Evolutionary conservation across 2,113 vertebrate species (phyloP).

Genomic region (Ictalurus furcatus): DNA sequence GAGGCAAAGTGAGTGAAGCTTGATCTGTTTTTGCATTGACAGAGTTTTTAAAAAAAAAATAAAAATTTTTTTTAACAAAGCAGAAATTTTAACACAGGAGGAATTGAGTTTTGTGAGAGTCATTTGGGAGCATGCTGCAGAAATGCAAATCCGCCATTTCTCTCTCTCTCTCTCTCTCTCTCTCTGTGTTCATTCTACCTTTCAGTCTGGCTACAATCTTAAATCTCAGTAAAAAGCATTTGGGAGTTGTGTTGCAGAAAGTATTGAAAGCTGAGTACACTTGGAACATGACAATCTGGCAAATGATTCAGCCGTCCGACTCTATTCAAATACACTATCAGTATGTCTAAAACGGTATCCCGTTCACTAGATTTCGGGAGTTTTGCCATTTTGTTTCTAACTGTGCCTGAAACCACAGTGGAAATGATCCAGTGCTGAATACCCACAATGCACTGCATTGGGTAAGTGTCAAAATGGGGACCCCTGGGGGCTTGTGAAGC

Average conservation of each 20-base stretch:
- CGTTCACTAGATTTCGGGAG: neutral
- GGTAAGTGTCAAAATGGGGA: neutral
- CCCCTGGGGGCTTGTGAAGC: neutral
- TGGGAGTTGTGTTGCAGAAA: constrained; percentile 5
- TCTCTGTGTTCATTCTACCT: neutral
- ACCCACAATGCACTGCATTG: constrained; percentile 9
- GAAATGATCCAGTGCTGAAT: constrained; percentile 8
- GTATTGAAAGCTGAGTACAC: neutral
- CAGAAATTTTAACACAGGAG: constrained; percentile 73
- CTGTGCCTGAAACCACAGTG: neutral
- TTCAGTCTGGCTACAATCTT: constrained; percentile 48
- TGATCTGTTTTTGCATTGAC: constrained; percentile 78
- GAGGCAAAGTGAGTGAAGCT: constrained; percentile 68
- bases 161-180: neutral
- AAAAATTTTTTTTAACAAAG: constrained; percentile 43
- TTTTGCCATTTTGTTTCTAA: neutral
- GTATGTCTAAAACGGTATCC: neutral
- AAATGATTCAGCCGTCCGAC: neutral
- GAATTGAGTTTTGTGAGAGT: constrained; percentile 45
- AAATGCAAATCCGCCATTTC: constrained; percentile 20
- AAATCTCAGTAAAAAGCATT: constrained; percentile 54
- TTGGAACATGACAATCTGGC: neutral
- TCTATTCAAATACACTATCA: neutral
- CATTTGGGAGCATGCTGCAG: neutral
- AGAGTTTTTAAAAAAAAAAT: constrained; percentile 55